These are phyloP conservation scores for Psammodynastes pulverulentus DNA, from an alignment of 2,113 vertebrate genomes.

Conservation along the genomic window DNA sequence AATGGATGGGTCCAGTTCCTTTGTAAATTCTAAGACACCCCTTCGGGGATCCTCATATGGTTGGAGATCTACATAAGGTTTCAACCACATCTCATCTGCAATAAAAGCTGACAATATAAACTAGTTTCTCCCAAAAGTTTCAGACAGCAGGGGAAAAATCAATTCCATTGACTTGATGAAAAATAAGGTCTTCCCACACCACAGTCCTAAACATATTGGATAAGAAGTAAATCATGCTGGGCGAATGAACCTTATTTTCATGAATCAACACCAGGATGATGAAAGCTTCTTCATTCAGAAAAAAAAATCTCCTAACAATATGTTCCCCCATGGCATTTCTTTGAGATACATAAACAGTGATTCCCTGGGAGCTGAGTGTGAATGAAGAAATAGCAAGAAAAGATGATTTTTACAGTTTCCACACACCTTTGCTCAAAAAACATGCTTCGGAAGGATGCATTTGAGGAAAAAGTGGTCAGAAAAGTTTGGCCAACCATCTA, in stretches of 20 bases:
- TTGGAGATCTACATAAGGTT: conserved; percentile 77
- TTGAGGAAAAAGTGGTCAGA: neutral
- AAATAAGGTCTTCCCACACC: neutral
- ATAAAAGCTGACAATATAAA: conserved; percentile 29
- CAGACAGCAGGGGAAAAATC: neutral
- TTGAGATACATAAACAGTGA: neutral
- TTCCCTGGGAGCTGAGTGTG: neutral
- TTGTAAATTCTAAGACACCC: conserved; percentile 72
- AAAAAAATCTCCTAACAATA: neutral
- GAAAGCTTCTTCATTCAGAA: neutral
- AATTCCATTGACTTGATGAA: neutral
- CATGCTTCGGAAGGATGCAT: neutral
- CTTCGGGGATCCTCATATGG: conserved; percentile 74
- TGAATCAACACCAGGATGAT: neutral
- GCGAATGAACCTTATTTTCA: neutral
- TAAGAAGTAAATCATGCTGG: neutral
- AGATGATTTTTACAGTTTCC: neutral
- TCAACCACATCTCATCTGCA: conserved; percentile 74
- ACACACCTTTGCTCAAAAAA: neutral
- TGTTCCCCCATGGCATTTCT: neutral
- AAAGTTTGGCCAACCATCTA: neutral
- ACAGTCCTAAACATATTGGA: neutral
- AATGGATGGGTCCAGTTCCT: conserved; percentile 65
- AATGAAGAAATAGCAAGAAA: neutral
- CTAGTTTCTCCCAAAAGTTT: neutral